A percentile compares a stretch with the other conserved stretches of the same genome.
Conservation (phyloP, 2,888 invertebrate genomes). For the Proisotoma minuta region DNA sequence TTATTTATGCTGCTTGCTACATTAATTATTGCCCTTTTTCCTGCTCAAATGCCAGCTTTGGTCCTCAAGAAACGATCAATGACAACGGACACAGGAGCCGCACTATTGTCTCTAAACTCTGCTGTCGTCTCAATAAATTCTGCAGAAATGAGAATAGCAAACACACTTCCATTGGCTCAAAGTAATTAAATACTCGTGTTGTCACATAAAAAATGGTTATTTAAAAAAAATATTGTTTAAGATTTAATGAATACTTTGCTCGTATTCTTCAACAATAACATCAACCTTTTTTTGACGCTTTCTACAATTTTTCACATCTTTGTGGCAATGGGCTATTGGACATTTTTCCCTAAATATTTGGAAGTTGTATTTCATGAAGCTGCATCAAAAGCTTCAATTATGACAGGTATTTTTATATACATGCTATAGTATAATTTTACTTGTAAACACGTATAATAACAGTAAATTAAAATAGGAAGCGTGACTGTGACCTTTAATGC, state of each 20-base stretch:
- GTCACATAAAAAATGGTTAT: conserved; percentile 3
- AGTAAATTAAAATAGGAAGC: conserved; percentile 40
- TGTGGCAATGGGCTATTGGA: conserved; percentile 53
- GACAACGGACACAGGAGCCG: conserved; percentile 23
- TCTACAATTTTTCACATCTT: conserved; percentile 53
- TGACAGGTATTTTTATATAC: conserved; percentile 52
- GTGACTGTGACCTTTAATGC: conserved; percentile 49
- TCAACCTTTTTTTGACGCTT: conserved; percentile 53
- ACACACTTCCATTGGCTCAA: conserved; percentile 17
- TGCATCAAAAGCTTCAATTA: conserved; percentile 54
- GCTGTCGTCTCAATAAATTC: conserved; percentile 26
- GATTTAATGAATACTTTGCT: conserved; percentile 49
- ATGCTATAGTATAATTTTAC: not conserved
- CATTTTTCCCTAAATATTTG: conserved; percentile 57
- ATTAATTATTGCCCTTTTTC: conserved; percentile 63
- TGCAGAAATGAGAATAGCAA: conserved; percentile 29
- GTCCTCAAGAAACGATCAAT: conserved; percentile 26
- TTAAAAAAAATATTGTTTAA: conserved; percentile 27
- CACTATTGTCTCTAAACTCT: conserved; percentile 16
- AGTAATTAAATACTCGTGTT: conserved; percentile 7
- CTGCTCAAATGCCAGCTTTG: conserved; percentile 60
- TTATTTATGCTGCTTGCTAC: conserved; percentile 58
- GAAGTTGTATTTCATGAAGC: conserved; percentile 56
- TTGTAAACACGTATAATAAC: conserved; percentile 6
- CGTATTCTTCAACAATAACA: conserved; percentile 51